phyloP scores from a whole-genome alignment of 2,113 vertebrate species.

The Lasiurus borealis region DNA sequence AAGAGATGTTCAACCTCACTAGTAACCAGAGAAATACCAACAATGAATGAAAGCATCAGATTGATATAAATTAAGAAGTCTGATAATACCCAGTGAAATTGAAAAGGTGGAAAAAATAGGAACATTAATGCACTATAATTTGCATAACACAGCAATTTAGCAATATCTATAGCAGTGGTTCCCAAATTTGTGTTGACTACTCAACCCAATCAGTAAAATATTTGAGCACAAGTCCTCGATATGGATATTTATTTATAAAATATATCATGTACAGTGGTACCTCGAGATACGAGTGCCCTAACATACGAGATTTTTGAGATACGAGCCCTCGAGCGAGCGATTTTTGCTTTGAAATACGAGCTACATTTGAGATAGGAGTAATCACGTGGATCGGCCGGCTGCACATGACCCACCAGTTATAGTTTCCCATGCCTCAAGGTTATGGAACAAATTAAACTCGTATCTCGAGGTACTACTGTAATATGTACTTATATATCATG shows the following conservation, averaged over 20 bases:
- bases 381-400: too few relatives aligned
- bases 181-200: not conserved
- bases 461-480: too few relatives aligned
- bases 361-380: too few relatives aligned
- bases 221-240: not conserved
- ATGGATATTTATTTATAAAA: conserved; percentile 9
- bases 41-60: not conserved
- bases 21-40: not conserved
- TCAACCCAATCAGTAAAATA: not conserved
- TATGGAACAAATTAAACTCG: too few relatives aligned
- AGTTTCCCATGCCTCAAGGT: too few relatives aligned
- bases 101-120: not conserved
- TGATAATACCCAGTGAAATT: not conserved
- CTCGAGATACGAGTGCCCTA: too few relatives aligned
- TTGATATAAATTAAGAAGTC: not conserved
- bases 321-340: too few relatives aligned
- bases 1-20: not conserved
- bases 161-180: not conserved
- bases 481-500: not conserved
- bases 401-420: too few relatives aligned
- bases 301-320: too few relatives aligned
- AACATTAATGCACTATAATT: not conserved
- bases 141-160: not conserved
- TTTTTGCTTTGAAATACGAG: too few relatives aligned
- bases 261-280: too few relatives aligned